Evolutionary conservation across 2,888 invertebrate species (phyloP).

Genomic region (Morinoia aosen): DNA sequence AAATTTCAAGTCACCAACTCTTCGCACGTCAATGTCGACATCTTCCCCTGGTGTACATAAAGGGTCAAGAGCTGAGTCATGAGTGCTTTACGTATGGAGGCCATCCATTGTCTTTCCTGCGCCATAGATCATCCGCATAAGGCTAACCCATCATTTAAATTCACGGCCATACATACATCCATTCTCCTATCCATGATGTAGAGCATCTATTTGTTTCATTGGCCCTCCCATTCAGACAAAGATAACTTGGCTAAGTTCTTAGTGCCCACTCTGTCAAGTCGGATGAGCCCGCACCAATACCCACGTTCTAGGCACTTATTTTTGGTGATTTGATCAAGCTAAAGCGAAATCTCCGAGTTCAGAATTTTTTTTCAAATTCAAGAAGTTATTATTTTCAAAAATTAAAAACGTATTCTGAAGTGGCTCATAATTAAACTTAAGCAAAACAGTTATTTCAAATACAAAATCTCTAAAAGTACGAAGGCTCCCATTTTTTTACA

Average conservation of each 20-base stretch:
- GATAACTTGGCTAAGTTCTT: background rate
- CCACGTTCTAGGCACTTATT: no score
- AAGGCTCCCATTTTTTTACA: background rate
- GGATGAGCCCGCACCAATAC: background rate
- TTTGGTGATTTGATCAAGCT: no score
- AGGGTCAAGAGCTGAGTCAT: conserved; percentile 37
- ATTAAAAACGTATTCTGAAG: no score
- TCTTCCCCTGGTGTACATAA: background rate
- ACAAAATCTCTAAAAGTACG: no score
- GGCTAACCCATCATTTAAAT: conserved; percentile 26
- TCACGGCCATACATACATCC: conserved; percentile 30
- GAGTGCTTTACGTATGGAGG: conserved; percentile 2
- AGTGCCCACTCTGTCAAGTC: background rate
- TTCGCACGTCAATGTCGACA: background rate
- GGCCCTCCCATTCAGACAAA: background rate
- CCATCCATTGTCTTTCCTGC: conserved; percentile 28
- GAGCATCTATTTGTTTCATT: conserved; percentile 25
- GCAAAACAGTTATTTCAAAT: no score
- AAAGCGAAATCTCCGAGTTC: background rate
- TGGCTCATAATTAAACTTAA: background rate
- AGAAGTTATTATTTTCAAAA: background rate
- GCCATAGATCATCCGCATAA: conserved; percentile 11
- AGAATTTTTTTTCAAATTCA: background rate
- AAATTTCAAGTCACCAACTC: background rate
- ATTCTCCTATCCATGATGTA: conserved; percentile 26